These are phyloP conservation scores for Echiichthys vipera DNA, from an alignment of 2,797 vertebrate genomes.

Conservation along the genomic window DNA sequence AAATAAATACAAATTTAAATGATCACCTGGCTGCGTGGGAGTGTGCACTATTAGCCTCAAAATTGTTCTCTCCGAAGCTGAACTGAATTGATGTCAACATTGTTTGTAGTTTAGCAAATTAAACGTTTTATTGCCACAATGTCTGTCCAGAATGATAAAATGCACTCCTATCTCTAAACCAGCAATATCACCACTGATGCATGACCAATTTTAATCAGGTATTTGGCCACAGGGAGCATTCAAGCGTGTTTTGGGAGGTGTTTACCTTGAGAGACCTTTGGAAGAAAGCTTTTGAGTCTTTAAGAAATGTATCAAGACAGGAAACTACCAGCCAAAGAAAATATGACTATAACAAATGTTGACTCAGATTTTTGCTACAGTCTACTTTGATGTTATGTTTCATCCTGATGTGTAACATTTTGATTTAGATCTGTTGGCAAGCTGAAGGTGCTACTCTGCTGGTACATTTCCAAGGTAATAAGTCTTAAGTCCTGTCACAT, in stretches of 20 bases:
- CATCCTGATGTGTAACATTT: neutral
- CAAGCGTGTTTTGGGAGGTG: neutral
- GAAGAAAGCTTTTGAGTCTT: neutral
- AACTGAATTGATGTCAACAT: neutral
- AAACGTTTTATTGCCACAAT: neutral
- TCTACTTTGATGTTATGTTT: neutral
- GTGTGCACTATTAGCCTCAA: neutral
- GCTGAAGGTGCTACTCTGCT: neutral
- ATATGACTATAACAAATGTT: neutral
- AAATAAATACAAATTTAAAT: slow-evolving; percentile 12
- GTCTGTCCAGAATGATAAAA: neutral
- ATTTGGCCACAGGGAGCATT: neutral
- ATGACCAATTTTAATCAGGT: slow-evolving; percentile 6
- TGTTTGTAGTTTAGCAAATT: slow-evolving; percentile 1
- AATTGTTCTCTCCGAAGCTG: neutral
- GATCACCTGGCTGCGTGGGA: neutral
- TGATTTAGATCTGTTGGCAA: neutral
- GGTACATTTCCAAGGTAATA: neutral
- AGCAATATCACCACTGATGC: neutral
- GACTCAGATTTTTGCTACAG: neutral
- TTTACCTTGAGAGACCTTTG: slow-evolving; percentile 2
- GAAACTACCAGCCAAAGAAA: neutral
- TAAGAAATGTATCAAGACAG: neutral
- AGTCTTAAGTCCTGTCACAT: neutral
- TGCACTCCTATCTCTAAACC: neutral